Conservation (phyloP, 2,113 vertebrate genomes). For the Lates calcarifer region DNA sequence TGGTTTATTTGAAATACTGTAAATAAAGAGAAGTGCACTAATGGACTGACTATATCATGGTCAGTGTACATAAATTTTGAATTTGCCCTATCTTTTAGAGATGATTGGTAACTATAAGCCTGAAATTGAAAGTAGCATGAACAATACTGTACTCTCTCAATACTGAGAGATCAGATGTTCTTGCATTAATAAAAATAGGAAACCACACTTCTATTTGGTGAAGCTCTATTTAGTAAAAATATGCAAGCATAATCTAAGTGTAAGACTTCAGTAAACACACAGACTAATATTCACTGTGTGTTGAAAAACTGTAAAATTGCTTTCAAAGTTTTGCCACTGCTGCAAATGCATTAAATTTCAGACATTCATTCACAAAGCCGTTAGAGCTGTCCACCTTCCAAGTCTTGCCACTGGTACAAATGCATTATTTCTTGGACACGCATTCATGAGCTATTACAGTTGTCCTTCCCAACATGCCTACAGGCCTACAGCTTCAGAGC, state of each 20-base stretch:
- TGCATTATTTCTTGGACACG: slow-evolving; percentile 1
- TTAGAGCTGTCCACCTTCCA: neutral
- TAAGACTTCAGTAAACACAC: neutral
- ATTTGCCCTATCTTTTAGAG: neutral
- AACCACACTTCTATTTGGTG: neutral
- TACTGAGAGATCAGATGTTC: neutral
- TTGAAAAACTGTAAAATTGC: slow-evolving; percentile 1
- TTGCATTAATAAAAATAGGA: neutral
- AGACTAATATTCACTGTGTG: neutral
- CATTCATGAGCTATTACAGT: neutral
- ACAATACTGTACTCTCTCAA: neutral
- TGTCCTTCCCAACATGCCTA: slow-evolving; percentile 6
- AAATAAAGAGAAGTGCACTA: neutral
- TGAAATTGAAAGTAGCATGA: neutral
- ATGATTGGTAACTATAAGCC: neutral
- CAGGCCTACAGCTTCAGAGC: slow-evolving; percentile 16
- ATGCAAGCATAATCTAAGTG: neutral
- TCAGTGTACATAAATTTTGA: neutral
- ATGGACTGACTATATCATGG: neutral
- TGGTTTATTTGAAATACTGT: neutral
- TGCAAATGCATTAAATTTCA: slow-evolving; percentile 4
- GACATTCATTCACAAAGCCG: slow-evolving; percentile 17
- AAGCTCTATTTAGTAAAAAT: neutral
- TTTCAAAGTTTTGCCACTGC: slow-evolving; percentile 1
- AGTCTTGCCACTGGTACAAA: slow-evolving; percentile 14